Conservation (phyloP, 2,797 vertebrate genomes). For the Pantherophis alleghaniensis region DNA sequence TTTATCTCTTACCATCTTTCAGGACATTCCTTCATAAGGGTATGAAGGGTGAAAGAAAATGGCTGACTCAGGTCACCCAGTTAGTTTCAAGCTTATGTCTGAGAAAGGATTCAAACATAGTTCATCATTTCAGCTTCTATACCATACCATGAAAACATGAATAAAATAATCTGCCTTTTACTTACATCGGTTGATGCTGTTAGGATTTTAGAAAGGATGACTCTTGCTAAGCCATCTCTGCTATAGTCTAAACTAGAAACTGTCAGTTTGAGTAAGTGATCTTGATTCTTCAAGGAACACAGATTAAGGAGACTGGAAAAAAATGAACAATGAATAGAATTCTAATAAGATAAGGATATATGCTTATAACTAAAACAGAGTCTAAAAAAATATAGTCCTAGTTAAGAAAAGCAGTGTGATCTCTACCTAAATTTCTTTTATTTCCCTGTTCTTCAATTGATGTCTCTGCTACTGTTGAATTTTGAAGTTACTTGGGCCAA, state of each 20-base stretch:
- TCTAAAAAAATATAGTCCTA: neutral
- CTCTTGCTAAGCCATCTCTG: conserved; percentile 93
- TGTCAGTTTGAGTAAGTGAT: conserved; percentile 93
- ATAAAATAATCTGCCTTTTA: neutral
- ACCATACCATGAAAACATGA: neutral
- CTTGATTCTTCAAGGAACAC: conserved; percentile 97
- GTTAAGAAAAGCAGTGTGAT: neutral
- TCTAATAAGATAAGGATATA: neutral
- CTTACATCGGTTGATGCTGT: conserved; percentile 96
- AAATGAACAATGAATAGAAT: conserved; percentile 26
- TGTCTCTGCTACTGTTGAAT: neutral
- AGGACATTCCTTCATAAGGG: neutral
- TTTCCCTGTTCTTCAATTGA: neutral
- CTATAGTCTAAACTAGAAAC: conserved; percentile 98
- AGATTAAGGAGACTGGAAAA: conserved; percentile 89
- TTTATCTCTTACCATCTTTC: neutral
- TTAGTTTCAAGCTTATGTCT: neutral
- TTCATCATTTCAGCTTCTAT: neutral
- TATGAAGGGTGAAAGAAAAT: neutral
- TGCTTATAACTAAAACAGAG: neutral
- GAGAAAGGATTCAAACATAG: neutral
- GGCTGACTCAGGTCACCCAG: neutral
- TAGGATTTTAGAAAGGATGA: conserved; percentile 97
- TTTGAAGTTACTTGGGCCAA: neutral
- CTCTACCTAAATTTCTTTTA: neutral